Evolutionary conservation across 2,888 invertebrate species (phyloP).

Genomic region (Temnothorax unifasciatus): DNA sequence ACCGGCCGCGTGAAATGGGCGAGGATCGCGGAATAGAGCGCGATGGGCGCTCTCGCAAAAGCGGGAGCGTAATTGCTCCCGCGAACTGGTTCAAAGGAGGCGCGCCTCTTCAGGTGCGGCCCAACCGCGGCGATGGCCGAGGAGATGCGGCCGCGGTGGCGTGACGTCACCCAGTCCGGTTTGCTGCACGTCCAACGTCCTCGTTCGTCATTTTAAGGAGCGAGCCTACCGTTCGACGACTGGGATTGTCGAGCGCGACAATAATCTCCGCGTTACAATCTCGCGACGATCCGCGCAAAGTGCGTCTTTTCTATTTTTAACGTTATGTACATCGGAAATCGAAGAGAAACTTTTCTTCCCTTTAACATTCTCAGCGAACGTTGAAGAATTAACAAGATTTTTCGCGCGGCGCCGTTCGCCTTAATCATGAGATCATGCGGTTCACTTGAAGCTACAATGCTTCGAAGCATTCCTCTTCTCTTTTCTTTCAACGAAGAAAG

Average conservation of each 20-base stretch:
- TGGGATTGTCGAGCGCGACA: background rate
- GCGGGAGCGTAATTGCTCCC: slow-evolving; percentile 62
- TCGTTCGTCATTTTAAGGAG: slow-evolving; percentile 23
- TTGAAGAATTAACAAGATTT: no score
- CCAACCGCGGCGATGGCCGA: slow-evolving; percentile 22
- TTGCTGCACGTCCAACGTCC: slow-evolving; percentile 35
- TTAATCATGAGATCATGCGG: background rate
- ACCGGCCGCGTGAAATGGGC: slow-evolving; percentile 70
- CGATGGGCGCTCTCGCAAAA: slow-evolving; percentile 55
- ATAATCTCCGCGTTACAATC: background rate
- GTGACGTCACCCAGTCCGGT: slow-evolving; percentile 34
- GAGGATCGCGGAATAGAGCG: slow-evolving; percentile 56
- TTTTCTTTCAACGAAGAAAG: no score
- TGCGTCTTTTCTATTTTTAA: background rate
- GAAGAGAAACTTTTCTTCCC: background rate
- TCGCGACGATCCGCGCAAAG: background rate
- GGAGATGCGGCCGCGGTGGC: slow-evolving; percentile 24
- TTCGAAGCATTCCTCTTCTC: no score
- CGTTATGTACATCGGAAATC: background rate
- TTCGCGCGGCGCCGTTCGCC: no score
- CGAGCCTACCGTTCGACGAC: background rate
- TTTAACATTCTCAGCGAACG: background rate
- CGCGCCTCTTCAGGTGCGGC: slow-evolving; percentile 66
- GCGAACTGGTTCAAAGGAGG: slow-evolving; percentile 70
- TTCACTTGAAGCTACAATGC: no score